Percentiles rank a stretch among this genome's conserved stretches.
phyloP scores from a whole-genome alignment of 2,797 vertebrate genomes.

The Acrossocheilus fasciatus region DNA sequence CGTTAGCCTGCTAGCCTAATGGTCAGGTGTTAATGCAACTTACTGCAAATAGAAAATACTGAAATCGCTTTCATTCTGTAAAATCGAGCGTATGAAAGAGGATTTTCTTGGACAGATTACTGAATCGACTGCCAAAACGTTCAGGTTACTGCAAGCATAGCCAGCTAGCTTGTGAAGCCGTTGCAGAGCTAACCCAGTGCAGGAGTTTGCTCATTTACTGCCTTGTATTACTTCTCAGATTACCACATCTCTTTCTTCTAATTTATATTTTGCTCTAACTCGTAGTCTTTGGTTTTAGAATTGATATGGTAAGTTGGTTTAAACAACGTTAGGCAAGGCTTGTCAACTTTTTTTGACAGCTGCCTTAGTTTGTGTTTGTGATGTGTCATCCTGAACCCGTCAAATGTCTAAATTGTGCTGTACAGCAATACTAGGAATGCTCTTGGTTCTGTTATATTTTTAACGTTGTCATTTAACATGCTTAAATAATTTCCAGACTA shows the following conservation, averaged over 20 bases:
- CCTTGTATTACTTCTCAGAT: conserved; percentile 38
- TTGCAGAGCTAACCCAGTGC: conserved; percentile 23
- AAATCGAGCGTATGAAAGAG: neutral
- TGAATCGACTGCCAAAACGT: neutral
- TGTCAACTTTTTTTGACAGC: conserved; percentile 39
- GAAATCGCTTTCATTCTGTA: neutral
- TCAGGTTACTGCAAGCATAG: neutral
- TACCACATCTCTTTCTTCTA: conserved; percentile 21
- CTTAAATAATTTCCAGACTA: neutral
- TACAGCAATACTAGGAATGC: neutral
- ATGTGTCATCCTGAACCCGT: conserved; percentile 12
- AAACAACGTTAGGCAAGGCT: conserved; percentile 23
- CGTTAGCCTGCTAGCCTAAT: conserved; percentile 31
- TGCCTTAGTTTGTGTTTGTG: conserved; percentile 39
- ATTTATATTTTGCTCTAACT: conserved; percentile 46
- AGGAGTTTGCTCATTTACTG: conserved; percentile 39
- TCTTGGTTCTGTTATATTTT: neutral
- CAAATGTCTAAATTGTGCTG: neutral
- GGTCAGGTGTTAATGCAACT: conserved; percentile 17
- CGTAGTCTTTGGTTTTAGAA: conserved; percentile 52
- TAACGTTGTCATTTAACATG: neutral
- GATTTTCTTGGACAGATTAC: neutral
- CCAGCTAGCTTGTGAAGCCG: conserved; percentile 48
- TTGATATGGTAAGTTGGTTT: conserved; percentile 57
- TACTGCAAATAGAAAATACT: neutral